A percentile compares a stretch with the other conserved stretches of the same genome.
Evolutionary conservation across 2,888 invertebrate species (phyloP).

Genomic region (Drosophila basisetae): DNA sequence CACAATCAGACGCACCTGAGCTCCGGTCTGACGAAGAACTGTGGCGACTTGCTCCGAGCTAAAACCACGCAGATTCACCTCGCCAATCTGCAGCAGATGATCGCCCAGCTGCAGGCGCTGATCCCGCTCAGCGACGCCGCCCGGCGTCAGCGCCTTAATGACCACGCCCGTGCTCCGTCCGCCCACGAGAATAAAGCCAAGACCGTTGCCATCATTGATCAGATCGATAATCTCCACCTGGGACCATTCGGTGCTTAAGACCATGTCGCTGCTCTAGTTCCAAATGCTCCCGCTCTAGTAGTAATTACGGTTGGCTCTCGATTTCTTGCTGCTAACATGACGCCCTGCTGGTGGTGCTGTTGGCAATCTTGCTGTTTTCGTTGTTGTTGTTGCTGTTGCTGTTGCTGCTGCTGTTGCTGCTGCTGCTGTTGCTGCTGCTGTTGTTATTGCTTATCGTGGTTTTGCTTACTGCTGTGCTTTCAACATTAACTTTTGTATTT

Average conservation of each 20-base stretch:
- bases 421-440: not conserved
- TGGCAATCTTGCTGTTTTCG: constrained; percentile 64
- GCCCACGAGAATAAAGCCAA: constrained; percentile 99
- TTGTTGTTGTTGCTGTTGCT: constrained; percentile 34
- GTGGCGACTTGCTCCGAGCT: constrained; percentile 97
- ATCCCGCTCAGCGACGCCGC: constrained; percentile 98
- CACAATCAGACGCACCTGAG: constrained; percentile 93
- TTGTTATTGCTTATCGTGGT: not conserved
- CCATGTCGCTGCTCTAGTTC: constrained; percentile 85
- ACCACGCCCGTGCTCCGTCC: constrained; percentile 99
- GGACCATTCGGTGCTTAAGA: constrained; percentile 99
- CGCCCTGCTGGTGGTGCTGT: constrained; percentile 13
- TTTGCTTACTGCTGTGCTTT: constrained; percentile 33
- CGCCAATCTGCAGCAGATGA: constrained; percentile 97
- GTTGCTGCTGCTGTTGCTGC: constrained; percentile 11
- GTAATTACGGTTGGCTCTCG: constrained; percentile 30
- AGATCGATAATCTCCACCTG: constrained; percentile 99
- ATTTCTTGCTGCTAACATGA: constrained; percentile 54
- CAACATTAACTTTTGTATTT: constrained; percentile 15
- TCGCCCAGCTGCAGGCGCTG: constrained; percentile 98
- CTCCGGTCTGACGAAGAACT: constrained; percentile 89
- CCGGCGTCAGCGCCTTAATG: constrained; percentile 98
- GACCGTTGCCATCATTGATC: constrained; percentile 97
- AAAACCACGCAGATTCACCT: constrained; percentile 97
- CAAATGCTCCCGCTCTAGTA: constrained; percentile 13